Evolutionary conservation across 2,888 invertebrate species (phyloP).

Genomic region (Torymus aiolomorphi): DNA sequence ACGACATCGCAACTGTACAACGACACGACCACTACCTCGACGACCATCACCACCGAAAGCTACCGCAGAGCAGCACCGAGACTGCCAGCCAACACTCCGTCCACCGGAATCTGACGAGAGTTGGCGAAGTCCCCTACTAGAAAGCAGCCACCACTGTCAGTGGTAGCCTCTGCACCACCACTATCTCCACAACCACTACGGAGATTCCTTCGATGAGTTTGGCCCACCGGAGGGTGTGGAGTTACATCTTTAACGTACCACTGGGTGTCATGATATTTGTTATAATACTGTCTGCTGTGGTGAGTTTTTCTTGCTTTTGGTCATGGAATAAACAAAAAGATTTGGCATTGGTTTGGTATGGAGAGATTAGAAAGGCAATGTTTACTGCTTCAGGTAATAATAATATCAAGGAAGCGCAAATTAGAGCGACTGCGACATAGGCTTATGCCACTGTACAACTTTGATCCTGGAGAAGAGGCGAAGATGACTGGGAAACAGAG

Average conservation of each 20-base stretch:
- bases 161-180: conserved; percentile 54
- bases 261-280: conserved; percentile 74
- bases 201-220: conserved; percentile 70
- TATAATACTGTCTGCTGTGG: conserved; percentile 73
- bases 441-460: conserved; percentile 82
- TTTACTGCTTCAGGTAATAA: conserved; percentile 74
- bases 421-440: conserved; percentile 80
- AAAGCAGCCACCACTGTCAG: conserved; percentile 54
- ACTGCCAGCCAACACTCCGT: conserved; percentile 39
- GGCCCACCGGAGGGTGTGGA: conserved; percentile 73
- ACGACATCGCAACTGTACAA: conserved; percentile 38
- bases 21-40: background rate
- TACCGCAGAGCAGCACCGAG: conserved; percentile 27
- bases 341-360: too few relatives aligned
- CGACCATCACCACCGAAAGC: conserved; percentile 17
- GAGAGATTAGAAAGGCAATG: background rate
- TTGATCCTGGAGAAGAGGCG: conserved; percentile 82
- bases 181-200: conserved; percentile 66
- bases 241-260: conserved; percentile 74
- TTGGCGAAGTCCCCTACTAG: conserved; percentile 24
- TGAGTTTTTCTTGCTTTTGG: conserved; percentile 59
- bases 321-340: too few relatives aligned
- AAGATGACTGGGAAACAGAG: conserved; percentile 83
- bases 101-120: conserved; percentile 45
- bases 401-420: conserved; percentile 77